phyloP scores from a whole-genome alignment of 2,113 vertebrate species.

The Arizona elegans region DNA sequence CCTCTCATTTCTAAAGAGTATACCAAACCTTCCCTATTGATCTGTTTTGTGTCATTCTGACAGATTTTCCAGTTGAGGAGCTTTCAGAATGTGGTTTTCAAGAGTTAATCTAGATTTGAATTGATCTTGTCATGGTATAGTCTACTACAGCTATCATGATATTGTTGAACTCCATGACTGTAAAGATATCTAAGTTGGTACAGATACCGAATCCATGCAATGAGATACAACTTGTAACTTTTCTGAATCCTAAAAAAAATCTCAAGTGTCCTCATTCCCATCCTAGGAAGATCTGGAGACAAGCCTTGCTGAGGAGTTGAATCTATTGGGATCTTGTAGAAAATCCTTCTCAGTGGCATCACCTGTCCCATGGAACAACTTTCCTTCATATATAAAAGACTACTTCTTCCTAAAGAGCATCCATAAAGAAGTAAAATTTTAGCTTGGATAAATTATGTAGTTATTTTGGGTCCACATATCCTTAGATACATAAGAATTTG shows the following conservation, averaged over 20 bases:
- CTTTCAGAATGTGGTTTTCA: background rate
- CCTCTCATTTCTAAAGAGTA: background rate
- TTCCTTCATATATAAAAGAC: background rate
- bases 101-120: background rate
- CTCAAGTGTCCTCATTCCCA: background rate
- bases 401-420: background rate
- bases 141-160: background rate
- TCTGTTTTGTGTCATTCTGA: background rate
- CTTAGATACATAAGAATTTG: background rate
- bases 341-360: background rate
- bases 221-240: background rate
- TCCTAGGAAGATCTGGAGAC: background rate
- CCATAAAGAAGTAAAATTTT: background rate
- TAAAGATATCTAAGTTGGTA: background rate
- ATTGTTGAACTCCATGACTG: background rate
- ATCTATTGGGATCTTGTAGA: background rate
- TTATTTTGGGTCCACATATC: background rate
- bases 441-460: background rate
- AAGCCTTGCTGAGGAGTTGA: background rate
- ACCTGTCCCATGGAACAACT: background rate
- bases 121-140: background rate
- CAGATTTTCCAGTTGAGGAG: background rate
- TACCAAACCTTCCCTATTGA: background rate
- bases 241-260: background rate
- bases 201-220: background rate